phyloP scores from a whole-genome alignment of 2,888 invertebrate genomes.

The Dynastes hyllus region DNA sequence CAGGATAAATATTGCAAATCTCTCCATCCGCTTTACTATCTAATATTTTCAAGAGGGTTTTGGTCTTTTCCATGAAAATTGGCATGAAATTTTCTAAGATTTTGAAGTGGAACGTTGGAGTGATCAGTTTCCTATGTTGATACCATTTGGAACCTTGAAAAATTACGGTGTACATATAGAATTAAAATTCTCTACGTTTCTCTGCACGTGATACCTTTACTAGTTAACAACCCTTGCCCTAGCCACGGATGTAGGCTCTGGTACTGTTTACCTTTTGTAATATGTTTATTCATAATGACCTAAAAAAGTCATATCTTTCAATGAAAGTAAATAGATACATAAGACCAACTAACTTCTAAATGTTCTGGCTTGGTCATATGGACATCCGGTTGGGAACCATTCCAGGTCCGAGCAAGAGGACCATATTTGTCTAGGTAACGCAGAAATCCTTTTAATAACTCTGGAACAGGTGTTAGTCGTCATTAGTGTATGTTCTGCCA shows the following conservation, averaged over 20 bases:
- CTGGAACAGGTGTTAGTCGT: not conserved
- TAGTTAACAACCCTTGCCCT: slow-evolving; percentile 47
- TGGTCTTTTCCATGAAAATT: slow-evolving; percentile 62
- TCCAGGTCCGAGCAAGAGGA: slow-evolving; percentile 30
- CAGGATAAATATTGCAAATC: slow-evolving; percentile 63
- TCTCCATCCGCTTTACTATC: slow-evolving; percentile 58
- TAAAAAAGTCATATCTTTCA: not conserved
- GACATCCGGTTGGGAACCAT: slow-evolving; percentile 16
- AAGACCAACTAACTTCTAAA: slow-evolving; percentile 9
- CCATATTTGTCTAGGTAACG: not conserved
- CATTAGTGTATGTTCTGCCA: not conserved
- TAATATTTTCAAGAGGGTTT: slow-evolving; percentile 57
- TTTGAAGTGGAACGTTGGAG: slow-evolving; percentile 65
- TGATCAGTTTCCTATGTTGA: slow-evolving; percentile 61
- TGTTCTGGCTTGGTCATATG: slow-evolving; percentile 25
- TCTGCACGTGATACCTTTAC: slow-evolving; percentile 14
- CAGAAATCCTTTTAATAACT: not conserved
- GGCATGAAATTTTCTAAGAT: slow-evolving; percentile 63
- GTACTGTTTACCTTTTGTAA: slow-evolving; percentile 39
- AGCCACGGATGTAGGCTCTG: slow-evolving; percentile 39
- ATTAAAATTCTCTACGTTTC: not conserved
- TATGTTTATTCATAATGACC: slow-evolving; percentile 35
- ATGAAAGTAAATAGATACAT: not conserved
- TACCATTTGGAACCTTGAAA: slow-evolving; percentile 58
- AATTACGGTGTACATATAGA: not conserved